Percentiles rank a stretch among this genome's conserved stretches.
phyloP scores from a whole-genome alignment of 2,797 vertebrate species.

The Poecilia gillii region DNA sequence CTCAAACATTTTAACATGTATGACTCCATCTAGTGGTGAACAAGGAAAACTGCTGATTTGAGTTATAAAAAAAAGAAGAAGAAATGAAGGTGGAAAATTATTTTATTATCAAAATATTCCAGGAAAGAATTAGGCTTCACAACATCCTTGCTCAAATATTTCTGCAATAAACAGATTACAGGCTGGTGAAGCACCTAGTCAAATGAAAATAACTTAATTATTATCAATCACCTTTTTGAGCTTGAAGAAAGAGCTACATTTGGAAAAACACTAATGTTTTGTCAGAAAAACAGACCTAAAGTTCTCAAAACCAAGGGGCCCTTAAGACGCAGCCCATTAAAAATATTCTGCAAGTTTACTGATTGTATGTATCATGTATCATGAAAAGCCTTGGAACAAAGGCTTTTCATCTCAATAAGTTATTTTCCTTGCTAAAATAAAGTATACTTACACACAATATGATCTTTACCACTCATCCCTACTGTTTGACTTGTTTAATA shows the following conservation, averaged over 20 bases:
- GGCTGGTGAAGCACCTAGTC: neutral
- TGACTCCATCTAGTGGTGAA: constrained; percentile 54
- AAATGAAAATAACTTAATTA: neutral
- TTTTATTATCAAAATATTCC: too few relatives aligned
- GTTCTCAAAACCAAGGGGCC: neutral
- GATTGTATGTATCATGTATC: neutral
- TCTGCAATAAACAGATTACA: neutral
- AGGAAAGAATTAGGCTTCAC: neutral
- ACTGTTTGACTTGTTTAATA: neutral
- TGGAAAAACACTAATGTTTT: neutral
- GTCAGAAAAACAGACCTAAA: neutral
- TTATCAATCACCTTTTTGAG: neutral
- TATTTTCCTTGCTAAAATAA: too few relatives aligned
- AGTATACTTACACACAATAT: neutral
- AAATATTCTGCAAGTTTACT: neutral
- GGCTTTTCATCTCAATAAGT: too few relatives aligned
- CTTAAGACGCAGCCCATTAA: neutral
- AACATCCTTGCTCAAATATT: neutral
- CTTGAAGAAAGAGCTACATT: neutral
- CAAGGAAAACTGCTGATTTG: constrained; percentile 10
- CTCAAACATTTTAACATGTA: constrained; percentile 9
- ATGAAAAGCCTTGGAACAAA: too few relatives aligned
- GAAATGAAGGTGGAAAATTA: neutral
- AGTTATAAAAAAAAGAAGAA: neutral
- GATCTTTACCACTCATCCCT: neutral